Evolutionary conservation across 2,888 invertebrate species (phyloP).

Genomic region (Nomada fucata): DNA sequence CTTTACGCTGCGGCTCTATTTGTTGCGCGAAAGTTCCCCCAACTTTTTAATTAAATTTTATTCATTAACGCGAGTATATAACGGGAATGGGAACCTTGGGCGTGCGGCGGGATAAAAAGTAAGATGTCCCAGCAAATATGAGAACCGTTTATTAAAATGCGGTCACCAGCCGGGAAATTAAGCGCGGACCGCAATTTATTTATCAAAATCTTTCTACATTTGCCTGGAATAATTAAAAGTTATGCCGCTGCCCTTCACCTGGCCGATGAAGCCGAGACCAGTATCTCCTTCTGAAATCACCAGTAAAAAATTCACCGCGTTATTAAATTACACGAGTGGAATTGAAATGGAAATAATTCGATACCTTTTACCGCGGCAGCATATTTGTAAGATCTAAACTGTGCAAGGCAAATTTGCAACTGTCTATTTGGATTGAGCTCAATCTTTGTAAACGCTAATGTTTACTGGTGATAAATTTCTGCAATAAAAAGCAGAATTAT

Average conservation of each 20-base stretch:
- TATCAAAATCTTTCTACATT: slow-evolving; percentile 14
- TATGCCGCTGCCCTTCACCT: not conserved
- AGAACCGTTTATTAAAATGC: slow-evolving; percentile 22
- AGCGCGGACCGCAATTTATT: slow-evolving; percentile 26
- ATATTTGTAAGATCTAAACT: too few species aligned
- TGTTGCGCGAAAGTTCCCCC: slow-evolving; percentile 45
- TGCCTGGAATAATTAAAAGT: slow-evolving; percentile 20
- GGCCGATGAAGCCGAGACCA: not conserved
- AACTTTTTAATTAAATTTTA: slow-evolving; percentile 64
- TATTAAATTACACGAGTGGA: not conserved
- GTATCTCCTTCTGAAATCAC: too few species aligned
- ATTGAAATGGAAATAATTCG: not conserved
- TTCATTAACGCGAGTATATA: slow-evolving; percentile 49
- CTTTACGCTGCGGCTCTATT: slow-evolving; percentile 46
- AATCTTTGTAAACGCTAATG: too few species aligned
- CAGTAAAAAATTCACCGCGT: too few species aligned
- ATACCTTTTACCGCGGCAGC: not conserved
- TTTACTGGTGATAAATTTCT: too few species aligned
- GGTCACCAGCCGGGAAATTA: slow-evolving; percentile 8
- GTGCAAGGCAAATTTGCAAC: too few species aligned
- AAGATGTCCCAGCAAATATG: slow-evolving; percentile 28
- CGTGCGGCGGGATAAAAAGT: slow-evolving; percentile 27
- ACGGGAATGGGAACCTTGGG: slow-evolving; percentile 17
- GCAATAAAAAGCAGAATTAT: too few species aligned
- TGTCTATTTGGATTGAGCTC: too few species aligned